Base-by-base conservation (phyloP, 2,888 invertebrate genomes). In the Macrosoma leucophasiata region DNA sequence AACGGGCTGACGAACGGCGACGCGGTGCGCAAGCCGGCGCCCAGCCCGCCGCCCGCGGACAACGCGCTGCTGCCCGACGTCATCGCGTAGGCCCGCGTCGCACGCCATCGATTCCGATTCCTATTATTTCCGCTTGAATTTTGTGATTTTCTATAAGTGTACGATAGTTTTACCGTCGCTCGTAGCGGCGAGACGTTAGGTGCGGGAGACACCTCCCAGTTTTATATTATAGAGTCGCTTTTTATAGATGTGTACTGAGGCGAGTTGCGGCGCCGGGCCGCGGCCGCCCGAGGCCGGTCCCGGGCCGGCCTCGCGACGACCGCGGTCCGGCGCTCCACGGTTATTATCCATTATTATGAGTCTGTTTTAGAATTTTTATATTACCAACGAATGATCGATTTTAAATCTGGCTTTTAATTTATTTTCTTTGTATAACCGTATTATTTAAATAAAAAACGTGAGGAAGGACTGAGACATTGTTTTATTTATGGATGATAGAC, bases 351-450 rank as follows among this genome's bases (percentile, higher is more conserved):
- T 65, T 77, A 74, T 66, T 71, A 70, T 68, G 75, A 78, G 77
- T 78, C 76, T 75, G 78, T 81, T 79, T n/a, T 81, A 82, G 79
- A 82, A 77, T 84, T 84, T 56, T 84, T 82, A 82, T 82, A 84
- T 78, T 82, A 81, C 81, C 81, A 76, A 82, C 82, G 81, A 81
- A 79, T 69, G 70, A 78, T 74, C 74, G 74, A 79, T 67, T 77
- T 62, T 50, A 77, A 81, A 77, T 77, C 74, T 72, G 81, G 76
- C 76, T 81, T 81, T 76, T 81, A 81, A 77, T 79, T 82, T 79
- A 78, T 81, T 82, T 72, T 71, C 76, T 78, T 81, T 81, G 78
- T 81, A 79, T 82, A 81, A 78, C 78, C 82, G 78, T 81, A 81
- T 79, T 81, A 75, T 81, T 79, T 77, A 76, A 79, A 74, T 76